Evolutionary conservation across 2,113 vertebrate genomes (phyloP).

Genomic region (Eira barbara): DNA sequence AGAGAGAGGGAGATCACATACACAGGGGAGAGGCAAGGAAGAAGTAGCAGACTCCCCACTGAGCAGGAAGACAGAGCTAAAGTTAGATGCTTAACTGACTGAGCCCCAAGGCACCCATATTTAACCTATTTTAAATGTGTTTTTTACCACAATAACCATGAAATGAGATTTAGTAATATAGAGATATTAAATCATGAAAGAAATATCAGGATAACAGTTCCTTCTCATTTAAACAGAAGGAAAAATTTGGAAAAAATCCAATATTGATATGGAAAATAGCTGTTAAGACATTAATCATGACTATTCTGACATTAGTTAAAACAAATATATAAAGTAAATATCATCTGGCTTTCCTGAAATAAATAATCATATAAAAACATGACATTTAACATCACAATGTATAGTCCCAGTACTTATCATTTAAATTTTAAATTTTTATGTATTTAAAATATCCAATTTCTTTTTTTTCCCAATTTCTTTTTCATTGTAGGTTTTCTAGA

Average conservation of each 20-base stretch:
- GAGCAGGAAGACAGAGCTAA: too few relatives aligned
- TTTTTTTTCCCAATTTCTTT: background rate
- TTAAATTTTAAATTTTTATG: background rate
- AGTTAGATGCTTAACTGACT: too few relatives aligned
- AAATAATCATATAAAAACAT: background rate
- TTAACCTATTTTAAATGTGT: background rate
- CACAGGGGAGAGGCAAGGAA: too few relatives aligned
- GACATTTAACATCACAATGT: background rate
- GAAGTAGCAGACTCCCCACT: too few relatives aligned
- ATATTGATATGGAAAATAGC: background rate
- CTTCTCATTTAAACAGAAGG: background rate
- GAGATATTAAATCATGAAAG: background rate
- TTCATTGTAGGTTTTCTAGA: background rate
- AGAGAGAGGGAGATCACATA: too few relatives aligned
- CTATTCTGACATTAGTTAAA: background rate
- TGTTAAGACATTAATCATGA: background rate
- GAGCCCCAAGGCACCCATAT: too few relatives aligned
- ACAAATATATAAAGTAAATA: background rate
- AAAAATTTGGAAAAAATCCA: background rate
- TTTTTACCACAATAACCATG: background rate
- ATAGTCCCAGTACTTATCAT: background rate
- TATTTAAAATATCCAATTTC: background rate
- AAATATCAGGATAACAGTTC: background rate
- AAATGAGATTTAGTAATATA: background rate
- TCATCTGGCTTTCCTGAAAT: background rate